These are phyloP conservation scores for Hassar affinis DNA, from an alignment of 2,113 vertebrate species.

Conservation along the genomic window DNA sequence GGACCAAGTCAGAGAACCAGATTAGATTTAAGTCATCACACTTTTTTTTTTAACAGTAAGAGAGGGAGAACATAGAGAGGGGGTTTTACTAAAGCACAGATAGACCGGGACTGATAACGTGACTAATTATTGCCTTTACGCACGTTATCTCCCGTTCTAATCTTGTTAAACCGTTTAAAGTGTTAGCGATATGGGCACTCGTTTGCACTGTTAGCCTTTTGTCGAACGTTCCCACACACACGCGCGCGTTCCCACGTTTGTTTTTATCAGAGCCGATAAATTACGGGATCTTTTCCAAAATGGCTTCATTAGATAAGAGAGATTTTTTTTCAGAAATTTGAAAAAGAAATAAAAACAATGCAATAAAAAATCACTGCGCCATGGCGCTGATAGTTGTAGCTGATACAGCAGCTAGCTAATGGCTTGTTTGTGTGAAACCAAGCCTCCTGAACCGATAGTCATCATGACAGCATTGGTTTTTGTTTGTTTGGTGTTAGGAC, in stretches of 20 bases:
- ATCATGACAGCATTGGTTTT: neutral
- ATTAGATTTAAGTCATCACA: constrained; percentile 12
- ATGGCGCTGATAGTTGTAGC: no score
- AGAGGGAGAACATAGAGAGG: neutral
- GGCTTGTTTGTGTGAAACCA: neutral
- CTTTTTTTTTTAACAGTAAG: neutral
- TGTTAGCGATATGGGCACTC: constrained; percentile 11
- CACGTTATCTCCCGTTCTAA: neutral
- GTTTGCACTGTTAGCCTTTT: neutral
- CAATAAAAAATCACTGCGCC: neutral
- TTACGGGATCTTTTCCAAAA: neutral
- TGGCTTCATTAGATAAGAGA: neutral
- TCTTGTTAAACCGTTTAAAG: neutral
- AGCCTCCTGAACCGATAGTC: neutral
- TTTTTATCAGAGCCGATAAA: constrained; percentile 16
- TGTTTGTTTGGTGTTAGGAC: neutral
- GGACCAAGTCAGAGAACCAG: constrained; percentile 12
- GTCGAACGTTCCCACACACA: constrained; percentile 1
- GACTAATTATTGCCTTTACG: constrained; percentile 15
- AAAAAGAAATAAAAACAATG: neutral
- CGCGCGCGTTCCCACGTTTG: neutral
- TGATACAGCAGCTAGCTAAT: neutral
- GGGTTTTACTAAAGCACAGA: neutral
- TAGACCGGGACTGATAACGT: constrained; percentile 19
- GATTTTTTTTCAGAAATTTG: neutral